Conservation (phyloP, 2,888 invertebrate genomes). For the Operophtera brumata region DNA sequence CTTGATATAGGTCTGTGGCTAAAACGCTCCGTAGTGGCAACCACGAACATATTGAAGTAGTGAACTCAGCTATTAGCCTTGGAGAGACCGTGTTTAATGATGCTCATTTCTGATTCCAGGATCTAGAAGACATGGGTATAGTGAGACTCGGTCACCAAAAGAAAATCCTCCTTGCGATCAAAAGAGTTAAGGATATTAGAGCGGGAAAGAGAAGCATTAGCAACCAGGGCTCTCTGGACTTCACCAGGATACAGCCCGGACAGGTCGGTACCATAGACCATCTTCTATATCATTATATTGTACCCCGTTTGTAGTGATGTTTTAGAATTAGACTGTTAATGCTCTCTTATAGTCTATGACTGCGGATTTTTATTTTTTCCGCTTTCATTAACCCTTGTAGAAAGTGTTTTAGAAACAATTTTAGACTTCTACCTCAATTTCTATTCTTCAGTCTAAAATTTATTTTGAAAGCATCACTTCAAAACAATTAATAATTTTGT, state of each 20-base stretch:
- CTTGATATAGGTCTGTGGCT: no score
- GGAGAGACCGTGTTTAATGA: neutral
- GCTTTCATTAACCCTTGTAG: constrained; percentile 48
- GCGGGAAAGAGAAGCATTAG: constrained; percentile 88
- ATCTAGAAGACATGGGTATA: constrained; percentile 98
- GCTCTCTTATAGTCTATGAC: constrained; percentile 39
- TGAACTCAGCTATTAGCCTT: no score
- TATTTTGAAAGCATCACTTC: constrained; percentile 67
- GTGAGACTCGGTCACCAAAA: constrained; percentile 98
- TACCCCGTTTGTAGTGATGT: constrained; percentile 72
- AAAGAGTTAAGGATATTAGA: constrained; percentile 95
- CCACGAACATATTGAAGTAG: no score
- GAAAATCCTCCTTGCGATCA: constrained; percentile 97
- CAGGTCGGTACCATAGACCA: constrained; percentile 65
- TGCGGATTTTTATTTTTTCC: constrained; percentile 48
- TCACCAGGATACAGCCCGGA: constrained; percentile 69
- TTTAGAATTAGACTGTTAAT: constrained; percentile 50
- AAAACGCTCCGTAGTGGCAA: no score
- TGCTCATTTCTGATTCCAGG: constrained; percentile 64
- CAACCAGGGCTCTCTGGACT: constrained; percentile 73
- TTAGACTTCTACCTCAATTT: constrained; percentile 35
- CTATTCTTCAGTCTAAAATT: constrained; percentile 42
- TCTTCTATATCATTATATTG: constrained; percentile 13
- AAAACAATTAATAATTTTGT: constrained; percentile 45
- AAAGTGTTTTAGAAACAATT: constrained; percentile 48